These are phyloP conservation scores for Talpa occidentalis DNA, from an alignment of 2,113 vertebrate species.

Conservation along the genomic window DNA sequence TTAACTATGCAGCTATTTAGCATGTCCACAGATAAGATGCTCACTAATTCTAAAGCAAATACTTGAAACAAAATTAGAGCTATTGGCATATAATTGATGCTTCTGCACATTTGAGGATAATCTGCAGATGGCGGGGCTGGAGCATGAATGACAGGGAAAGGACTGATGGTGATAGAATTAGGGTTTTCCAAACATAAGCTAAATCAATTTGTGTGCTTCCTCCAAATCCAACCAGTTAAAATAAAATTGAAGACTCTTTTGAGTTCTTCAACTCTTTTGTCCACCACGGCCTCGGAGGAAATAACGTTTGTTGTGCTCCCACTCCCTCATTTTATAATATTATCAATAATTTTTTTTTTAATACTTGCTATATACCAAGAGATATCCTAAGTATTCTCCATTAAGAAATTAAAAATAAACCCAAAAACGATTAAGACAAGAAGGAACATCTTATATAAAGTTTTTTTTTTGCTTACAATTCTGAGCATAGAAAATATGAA, in stretches of 20 bases:
- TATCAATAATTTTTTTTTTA: background rate
- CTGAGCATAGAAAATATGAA: background rate
- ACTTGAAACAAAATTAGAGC: slow-evolving; percentile 31
- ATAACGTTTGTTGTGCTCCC: background rate
- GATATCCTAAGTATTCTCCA: background rate
- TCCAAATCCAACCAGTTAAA: background rate
- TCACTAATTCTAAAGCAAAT: slow-evolving; percentile 48
- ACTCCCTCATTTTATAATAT: background rate
- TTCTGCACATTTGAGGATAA: background rate
- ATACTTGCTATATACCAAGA: background rate
- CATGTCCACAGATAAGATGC: background rate
- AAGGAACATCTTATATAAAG: background rate
- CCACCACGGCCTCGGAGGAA: background rate
- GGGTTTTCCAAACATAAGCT: background rate
- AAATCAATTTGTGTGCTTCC: background rate
- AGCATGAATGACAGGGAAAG: background rate
- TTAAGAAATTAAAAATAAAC: background rate
- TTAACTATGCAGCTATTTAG: background rate
- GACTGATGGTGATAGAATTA: background rate
- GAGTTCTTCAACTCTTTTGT: background rate
- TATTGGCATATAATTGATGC: background rate
- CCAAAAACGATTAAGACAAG: background rate
- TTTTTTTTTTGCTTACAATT: background rate
- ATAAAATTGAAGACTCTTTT: background rate
- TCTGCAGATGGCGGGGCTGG: background rate